Conservation (phyloP, 2,797 vertebrate genomes). For the Xerus rutilus region DNA sequence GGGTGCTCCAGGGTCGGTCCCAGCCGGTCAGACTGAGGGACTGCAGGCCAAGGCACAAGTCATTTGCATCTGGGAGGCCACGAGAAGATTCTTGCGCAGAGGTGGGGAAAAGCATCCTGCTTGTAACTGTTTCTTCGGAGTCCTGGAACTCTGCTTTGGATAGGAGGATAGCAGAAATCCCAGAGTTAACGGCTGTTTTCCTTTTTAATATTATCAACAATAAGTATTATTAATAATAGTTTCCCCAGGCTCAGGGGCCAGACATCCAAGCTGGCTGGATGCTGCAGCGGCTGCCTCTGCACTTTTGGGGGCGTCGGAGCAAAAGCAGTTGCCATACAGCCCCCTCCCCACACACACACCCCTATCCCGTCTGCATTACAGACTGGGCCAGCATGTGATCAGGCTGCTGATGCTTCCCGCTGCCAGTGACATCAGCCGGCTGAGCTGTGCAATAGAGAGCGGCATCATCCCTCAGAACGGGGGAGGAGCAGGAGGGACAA, state of each 20-base stretch:
- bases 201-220: slow-evolving; percentile 38
- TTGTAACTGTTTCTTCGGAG: slow-evolving; percentile 93
- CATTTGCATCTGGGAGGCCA: slow-evolving; percentile 93
- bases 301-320: slow-evolving; percentile 87
- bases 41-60: slow-evolving; percentile 98
- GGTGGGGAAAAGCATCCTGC: slow-evolving; percentile 98
- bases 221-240: slow-evolving; percentile 80
- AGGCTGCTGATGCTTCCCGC: slow-evolving; percentile 97
- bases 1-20: slow-evolving; percentile 99
- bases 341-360: slow-evolving; percentile 86
- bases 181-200: slow-evolving; percentile 84
- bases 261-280: slow-evolving; percentile 67
- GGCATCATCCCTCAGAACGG: slow-evolving; percentile 89
- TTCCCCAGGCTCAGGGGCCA: slow-evolving; percentile 79
- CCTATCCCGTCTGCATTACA: slow-evolving; percentile 95
- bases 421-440: slow-evolving; percentile 97
- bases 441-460: slow-evolving; percentile 91
- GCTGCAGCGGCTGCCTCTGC: slow-evolving; percentile 82
- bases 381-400: slow-evolving; percentile 99
- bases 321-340: slow-evolving; percentile 91
- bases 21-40: slow-evolving; percentile 96
- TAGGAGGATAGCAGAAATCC: slow-evolving; percentile 85
- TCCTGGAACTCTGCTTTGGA: slow-evolving; percentile 92
- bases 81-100: slow-evolving; percentile 94
- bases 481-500: slow-evolving; percentile 85